Base-by-base conservation (phyloP, 2,797 vertebrate genomes). In the Champsocephalus esox region DNA sequence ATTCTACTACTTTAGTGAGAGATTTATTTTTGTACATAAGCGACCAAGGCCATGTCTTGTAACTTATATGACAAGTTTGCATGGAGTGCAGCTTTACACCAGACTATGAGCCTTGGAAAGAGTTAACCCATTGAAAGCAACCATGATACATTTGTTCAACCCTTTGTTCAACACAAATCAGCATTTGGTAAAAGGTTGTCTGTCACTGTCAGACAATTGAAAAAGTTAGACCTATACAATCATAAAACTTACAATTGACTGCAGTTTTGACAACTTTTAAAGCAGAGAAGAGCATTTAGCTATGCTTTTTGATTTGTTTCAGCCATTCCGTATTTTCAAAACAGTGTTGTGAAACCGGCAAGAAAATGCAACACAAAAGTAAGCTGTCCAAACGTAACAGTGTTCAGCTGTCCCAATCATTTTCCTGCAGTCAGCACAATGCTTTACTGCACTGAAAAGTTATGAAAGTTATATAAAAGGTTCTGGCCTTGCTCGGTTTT, bases 391-490 rank as follows among this genome's bases (percentile, higher is more conserved):
- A 55, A 38, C 14, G 3, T 21, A 45, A 45, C 14, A 9, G n/a
- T 32, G 32, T 21, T 6, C 32, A 38, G 24, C 50, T 46, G 49
- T 41, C 21, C 9, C 8, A 12, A 24, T 52, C 52, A 12, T 73
- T 73, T 68, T 10, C 58, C 59, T 46, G 24, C 12, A 67, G 6
- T 76, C 69, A 61, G 66, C 56, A 67, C 32, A 45, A 68, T 79
- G 50, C 55, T 24, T 62, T 28, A 50, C 32, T 45, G 38, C 3
- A 43, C 9, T 14, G 32, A 14, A 12, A 70, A 62, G 54, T 59
- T 49, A 34, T 80, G 46, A 69, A 66, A 58, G 64, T 28, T 32
- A 17, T 50, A 44, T 66, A 38, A 84, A 78, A 67, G 61, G 54
- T 43, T 60, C 21, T 45, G 75, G 41, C 56, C 72, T 70, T 75